A percentile compares a stretch with the other conserved stretches of the same genome.
These are phyloP conservation scores for Acheta domesticus DNA, from an alignment of 2,888 invertebrate species.

Conservation along the genomic window DNA sequence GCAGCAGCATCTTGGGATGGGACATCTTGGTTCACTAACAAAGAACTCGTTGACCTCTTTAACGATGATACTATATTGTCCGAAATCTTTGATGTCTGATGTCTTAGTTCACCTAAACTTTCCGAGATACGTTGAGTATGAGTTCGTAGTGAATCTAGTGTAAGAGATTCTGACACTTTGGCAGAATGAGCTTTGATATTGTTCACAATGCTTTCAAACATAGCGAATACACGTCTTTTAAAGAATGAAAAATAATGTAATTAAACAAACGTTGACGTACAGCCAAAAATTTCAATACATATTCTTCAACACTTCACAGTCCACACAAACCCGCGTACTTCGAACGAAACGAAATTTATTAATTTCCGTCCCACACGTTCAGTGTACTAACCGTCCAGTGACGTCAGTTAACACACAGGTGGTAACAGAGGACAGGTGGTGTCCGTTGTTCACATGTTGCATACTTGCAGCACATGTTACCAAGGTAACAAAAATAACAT, in stretches of 20 bases:
- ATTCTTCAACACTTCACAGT: neutral
- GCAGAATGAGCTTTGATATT: constrained; percentile 50
- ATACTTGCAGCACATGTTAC: no score
- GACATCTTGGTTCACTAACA: constrained; percentile 42
- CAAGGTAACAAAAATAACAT: no score
- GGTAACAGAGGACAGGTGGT: no score
- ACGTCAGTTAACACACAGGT: neutral
- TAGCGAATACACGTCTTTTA: constrained; percentile 35
- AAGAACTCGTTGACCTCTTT: constrained; percentile 44
- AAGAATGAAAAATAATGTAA: no score
- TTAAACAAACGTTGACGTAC: no score
- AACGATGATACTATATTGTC: constrained; percentile 39
- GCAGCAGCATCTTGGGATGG: constrained; percentile 48
- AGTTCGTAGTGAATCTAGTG: constrained; percentile 41
- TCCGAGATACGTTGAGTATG: constrained; percentile 46
- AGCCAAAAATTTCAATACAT: neutral
- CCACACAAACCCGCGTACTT: neutral
- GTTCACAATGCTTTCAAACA: constrained; percentile 52
- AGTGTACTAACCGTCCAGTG: neutral
- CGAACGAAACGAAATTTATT: neutral
- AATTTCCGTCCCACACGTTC: neutral
- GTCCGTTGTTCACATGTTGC: no score
- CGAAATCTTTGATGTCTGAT: constrained; percentile 39
- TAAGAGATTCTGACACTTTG: constrained; percentile 47
- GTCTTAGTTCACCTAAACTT: constrained; percentile 45